Evolutionary conservation across 1,140 invertebrate species (phyloP), one percentile per base, ranked within the genome.

Genomic region (Rhagoletis pomonella): DNA sequence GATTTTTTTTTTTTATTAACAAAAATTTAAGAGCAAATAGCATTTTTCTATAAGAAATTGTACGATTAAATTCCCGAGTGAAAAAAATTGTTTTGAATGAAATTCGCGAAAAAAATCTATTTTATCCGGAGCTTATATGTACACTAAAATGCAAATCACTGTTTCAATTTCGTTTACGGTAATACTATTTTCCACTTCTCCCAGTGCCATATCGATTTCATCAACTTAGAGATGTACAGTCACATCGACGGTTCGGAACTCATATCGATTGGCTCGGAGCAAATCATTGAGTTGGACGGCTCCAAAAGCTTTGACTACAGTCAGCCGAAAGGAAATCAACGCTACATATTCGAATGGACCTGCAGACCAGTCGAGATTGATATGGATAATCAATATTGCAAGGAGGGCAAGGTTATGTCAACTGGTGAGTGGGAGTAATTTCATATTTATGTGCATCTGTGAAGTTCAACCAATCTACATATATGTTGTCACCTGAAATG

Each of bases 121-220:
- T n/a, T n/a, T n/a, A n/a, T n/a, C n/a, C n/a, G n/a, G n/a, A n/a
- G n/a, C n/a, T n/a, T n/a, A n/a, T n/a, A n/a, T n/a, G n/a, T n/a
- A n/a, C n/a, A n/a, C n/a, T n/a, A n/a, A n/a, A n/a, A n/a, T n/a
- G n/a, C n/a, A n/a, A n/a, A n/a, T n/a, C n/a, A n/a, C n/a, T n/a
- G n/a, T n/a, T n/a, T n/a, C n/a, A n/a, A n/a, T n/a, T n/a, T n/a
- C n/a, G n/a, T n/a, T n/a, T n/a, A n/a, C n/a, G n/a, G n/a, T n/a
- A n/a, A n/a, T n/a, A n/a, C 1, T 17, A 5, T 73, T 50, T 6
- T 47, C 14, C 7, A 2, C 4, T 5, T 19, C 42, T n/a, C n/a
- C 4, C 12, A 81, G 73, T 81, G 73, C n/a, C 73, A 81, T 14
- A 81, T 81, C 12, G 73, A 81, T 10, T 81, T 81, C 19, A 47